A percentile compares a stretch with the other conserved stretches of the same genome.
phyloP scores from a whole-genome alignment of 1,140 invertebrate species.

The Fragariocoptes setiger region DNA sequence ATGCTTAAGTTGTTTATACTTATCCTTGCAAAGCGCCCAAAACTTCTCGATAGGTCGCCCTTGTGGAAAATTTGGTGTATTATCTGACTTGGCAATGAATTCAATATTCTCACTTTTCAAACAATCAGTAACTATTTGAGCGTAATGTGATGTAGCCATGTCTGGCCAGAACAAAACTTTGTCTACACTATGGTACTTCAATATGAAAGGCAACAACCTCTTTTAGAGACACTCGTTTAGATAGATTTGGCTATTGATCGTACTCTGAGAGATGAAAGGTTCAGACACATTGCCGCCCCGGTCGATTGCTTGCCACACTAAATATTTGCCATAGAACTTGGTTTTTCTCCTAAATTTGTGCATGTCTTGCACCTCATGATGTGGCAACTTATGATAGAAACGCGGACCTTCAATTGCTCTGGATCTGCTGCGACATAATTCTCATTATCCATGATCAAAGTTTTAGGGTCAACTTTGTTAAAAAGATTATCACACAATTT shows the following conservation, averaged over 20 bases:
- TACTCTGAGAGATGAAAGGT: constrained; percentile 4
- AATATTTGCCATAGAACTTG: constrained; percentile 4
- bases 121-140: neutral
- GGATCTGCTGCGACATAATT: neutral
- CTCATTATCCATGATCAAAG: neutral
- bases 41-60: constrained; percentile 3
- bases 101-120: neutral
- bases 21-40: neutral
- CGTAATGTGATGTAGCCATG: constrained; percentile 2
- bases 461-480: neutral
- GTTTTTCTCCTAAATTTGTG: constrained; percentile 2
- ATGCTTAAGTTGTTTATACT: neutral
- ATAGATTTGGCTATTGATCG: constrained; percentile 1
- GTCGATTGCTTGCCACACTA: constrained; percentile 8
- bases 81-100: neutral
- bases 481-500: neutral
- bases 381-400: neutral
- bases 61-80: constrained; percentile 4
- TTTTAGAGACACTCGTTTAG: constrained; percentile 1
- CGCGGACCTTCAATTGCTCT: neutral
- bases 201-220: constrained; percentile 1
- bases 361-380: neutral
- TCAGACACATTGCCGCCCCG: constrained; percentile 6
- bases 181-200: constrained; percentile 2
- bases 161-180: constrained; percentile 5